phyloP scores from a whole-genome alignment of 2,888 invertebrate genomes.

The Agrilus biguttatus region DNA sequence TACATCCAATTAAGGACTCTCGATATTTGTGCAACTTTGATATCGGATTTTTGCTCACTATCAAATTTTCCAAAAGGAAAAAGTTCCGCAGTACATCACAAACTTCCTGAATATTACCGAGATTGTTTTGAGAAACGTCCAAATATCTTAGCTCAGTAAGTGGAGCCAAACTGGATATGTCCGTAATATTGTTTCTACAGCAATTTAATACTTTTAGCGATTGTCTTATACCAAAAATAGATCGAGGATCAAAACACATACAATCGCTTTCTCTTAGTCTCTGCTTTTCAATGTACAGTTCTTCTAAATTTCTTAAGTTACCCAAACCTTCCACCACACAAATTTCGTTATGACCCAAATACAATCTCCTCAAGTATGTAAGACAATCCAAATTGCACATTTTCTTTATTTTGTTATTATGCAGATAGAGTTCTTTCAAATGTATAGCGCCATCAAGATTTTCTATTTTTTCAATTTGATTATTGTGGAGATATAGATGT shows the following conservation, averaged over 20 bases:
- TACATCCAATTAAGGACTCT: conserved; percentile 50
- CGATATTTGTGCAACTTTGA: conserved; percentile 47
- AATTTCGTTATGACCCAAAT: conserved; percentile 54
- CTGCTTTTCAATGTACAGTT: conserved; percentile 56
- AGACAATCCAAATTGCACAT: conserved; percentile 57
- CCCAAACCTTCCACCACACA: conserved; percentile 56
- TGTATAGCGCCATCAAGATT: conserved; percentile 38
- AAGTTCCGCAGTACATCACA: conserved; percentile 41
- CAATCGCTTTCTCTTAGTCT: conserved; percentile 37
- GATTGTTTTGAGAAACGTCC: conserved; percentile 41
- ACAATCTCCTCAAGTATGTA: conserved; percentile 59
- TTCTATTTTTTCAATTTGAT: conserved; percentile 42
- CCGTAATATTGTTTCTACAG: conserved; percentile 44
- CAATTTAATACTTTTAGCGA: conserved; percentile 45
- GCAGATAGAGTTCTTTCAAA: conserved; percentile 55
- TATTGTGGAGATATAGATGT: conserved; percentile 48
- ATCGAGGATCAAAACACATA: conserved; percentile 53
- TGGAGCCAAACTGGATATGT: conserved; percentile 37
- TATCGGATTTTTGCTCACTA: conserved; percentile 50
- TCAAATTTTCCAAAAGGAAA: conserved; percentile 38
- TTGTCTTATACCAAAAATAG: conserved; percentile 40
- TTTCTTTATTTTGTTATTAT: conserved; percentile 63
- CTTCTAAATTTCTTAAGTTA: conserved; percentile 41
- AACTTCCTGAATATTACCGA: conserved; percentile 39
- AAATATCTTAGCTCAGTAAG: conserved; percentile 38